Percentiles rank a stretch among this genome's conserved stretches.
These are phyloP conservation scores for Oreotrochilus melanogaster DNA, from an alignment of 2,113 vertebrate species.

Conservation along the genomic window DNA sequence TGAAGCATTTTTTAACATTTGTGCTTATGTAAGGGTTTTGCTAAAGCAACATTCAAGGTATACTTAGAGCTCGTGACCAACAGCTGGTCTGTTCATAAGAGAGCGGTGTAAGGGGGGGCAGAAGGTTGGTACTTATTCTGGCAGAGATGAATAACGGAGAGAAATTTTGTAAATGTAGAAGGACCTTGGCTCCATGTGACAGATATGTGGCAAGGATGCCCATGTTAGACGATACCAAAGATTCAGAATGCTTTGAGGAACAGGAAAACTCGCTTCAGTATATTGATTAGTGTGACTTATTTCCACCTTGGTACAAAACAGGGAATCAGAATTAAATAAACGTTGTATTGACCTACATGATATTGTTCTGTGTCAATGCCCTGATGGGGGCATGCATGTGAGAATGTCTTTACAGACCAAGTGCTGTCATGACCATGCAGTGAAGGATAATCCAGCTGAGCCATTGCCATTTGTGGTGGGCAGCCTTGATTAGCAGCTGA, in stretches of 20 bases:
- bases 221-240: not conserved
- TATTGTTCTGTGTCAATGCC: not conserved
- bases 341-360: not conserved
- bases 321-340: not conserved
- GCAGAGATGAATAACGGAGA: not conserved
- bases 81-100: not conserved
- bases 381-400: not conserved
- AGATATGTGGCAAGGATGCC: not conserved
- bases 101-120: not conserved
- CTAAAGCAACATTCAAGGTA: not conserved
- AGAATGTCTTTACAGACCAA: not conserved
- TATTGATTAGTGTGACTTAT: not conserved
- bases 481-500: not conserved
- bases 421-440: not conserved
- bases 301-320: not conserved
- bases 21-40: not conserved
- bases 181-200: accelerated
- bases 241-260: not conserved
- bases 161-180: not conserved
- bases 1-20: not conserved
- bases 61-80: not conserved
- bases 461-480: not conserved
- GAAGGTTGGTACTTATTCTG: not conserved
- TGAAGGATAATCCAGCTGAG: not conserved
- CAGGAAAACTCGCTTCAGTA: not conserved